Base-by-base conservation (phyloP, 2,797 vertebrate genomes). In the Heliangelus exortis region DNA sequence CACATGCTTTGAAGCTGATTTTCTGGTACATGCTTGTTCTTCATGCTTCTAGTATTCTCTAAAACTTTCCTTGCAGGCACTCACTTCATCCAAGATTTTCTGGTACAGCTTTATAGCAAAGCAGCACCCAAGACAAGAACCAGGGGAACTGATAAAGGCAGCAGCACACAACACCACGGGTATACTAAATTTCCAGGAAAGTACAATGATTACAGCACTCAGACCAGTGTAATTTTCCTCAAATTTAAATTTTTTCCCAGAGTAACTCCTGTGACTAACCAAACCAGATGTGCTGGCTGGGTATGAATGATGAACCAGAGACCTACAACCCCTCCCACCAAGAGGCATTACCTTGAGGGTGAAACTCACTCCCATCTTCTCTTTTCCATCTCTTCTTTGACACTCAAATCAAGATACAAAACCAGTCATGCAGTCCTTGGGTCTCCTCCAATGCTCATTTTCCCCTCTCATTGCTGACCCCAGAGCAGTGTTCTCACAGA, bases 341-440 rank as follows among this genome's bases (percentile, higher is more conserved):
- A 82, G 23, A 90, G 39, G 59, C 1, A 2, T 48, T 65, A 66
- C 93, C 82, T 90, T 39, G 57, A 78, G 29, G 73, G 45, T 2
- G 3, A 89, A 80, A 85, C 68, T 81, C 92, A 65, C 45, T 86
- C 73, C 69, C 18, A 4, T 31, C 23, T 86, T 62, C 92, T 61
- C 31, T 63, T 87, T 84, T 80, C 78, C 63, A 36, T 26, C 69
- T 41, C 26, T 53, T 51, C 74, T 87, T 66, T 89, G 43, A 61
- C 59, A 95, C 81, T 81, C 89, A 95, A 82, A 96, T 54, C 10
- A 19, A 91, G 76, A 47, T 3, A 77, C 62, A 84, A 89, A 93
- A 84, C 89, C 73, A 93, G 88, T 55, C 8, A 0, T 10, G 47
- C 39, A 88, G 54, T 58, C n/a, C 39, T 34, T 50, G 25, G 5